Conservation (phyloP, 2,797 vertebrate genomes). For the Sciaenops ocellatus region DNA sequence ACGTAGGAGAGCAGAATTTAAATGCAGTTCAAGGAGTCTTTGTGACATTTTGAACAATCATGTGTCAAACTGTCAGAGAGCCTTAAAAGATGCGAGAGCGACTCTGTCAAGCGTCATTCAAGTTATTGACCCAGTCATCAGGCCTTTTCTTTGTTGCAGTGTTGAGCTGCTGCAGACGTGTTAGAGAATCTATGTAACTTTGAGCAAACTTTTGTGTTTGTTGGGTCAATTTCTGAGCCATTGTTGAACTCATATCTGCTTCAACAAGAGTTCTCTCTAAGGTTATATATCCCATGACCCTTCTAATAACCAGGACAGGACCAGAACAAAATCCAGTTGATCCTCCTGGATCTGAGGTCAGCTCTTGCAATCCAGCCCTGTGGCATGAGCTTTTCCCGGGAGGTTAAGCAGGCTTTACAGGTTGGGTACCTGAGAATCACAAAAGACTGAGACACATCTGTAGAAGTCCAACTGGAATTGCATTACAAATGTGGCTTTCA, state of each 20-base stretch:
- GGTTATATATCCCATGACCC: too few species aligned
- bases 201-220: not conserved
- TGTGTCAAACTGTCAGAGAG: slow-evolving; percentile 21
- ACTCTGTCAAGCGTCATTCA: slow-evolving; percentile 23
- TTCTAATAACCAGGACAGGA: too few species aligned
- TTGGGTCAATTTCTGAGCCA: not conserved
- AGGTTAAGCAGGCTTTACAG: too few species aligned
- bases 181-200: not conserved
- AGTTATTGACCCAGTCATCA: slow-evolving; percentile 20
- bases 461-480: too few species aligned
- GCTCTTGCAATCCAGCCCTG: too few species aligned
- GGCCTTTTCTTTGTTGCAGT: not conserved
- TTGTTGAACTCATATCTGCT: not conserved
- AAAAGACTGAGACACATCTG: too few species aligned
- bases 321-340: too few species aligned
- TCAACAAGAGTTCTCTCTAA: not conserved
- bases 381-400: too few species aligned
- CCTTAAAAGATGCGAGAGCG: not conserved
- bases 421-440: too few species aligned
- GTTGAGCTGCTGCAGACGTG: slow-evolving; percentile 1
- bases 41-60: slow-evolving; percentile 33
- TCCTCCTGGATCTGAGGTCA: too few species aligned
- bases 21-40: slow-evolving; percentile 14
- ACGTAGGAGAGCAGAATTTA: slow-evolving; percentile 1
- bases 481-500: too few species aligned